Conservation (phyloP, 1,140 invertebrate species). For the Aphidius ervi region DNA sequence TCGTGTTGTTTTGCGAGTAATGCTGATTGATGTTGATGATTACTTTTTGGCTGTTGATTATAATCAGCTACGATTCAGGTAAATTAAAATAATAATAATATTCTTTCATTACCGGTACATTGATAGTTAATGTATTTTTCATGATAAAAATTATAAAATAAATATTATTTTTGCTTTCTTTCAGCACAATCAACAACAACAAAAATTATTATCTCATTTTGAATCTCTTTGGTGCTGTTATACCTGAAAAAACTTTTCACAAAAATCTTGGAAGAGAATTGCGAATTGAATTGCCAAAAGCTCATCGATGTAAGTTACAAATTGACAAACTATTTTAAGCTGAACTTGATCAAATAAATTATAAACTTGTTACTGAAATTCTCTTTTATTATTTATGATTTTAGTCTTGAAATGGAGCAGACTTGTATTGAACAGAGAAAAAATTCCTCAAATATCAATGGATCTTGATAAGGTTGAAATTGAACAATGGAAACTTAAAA, state of each 20-base stretch:
- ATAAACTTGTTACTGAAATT: slow-evolving; percentile 2
- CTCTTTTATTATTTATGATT: neutral
- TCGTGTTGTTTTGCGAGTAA: slow-evolving; percentile 36
- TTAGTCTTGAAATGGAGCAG: slow-evolving; percentile 42
- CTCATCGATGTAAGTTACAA: slow-evolving; percentile 37
- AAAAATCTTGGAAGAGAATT: slow-evolving; percentile 41
- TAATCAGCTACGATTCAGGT: slow-evolving; percentile 43
- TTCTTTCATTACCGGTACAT: slow-evolving; percentile 5
- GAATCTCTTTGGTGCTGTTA: slow-evolving; percentile 42
- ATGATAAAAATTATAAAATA: neutral
- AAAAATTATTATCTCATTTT: slow-evolving; percentile 36
- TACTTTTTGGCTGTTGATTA: slow-evolving; percentile 36
- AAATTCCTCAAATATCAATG: slow-evolving; percentile 28
- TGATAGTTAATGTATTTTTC: slow-evolving; percentile 12
- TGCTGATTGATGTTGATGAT: slow-evolving; percentile 37
- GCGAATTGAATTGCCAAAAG: slow-evolving; percentile 40
- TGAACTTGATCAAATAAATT: slow-evolving; percentile 15
- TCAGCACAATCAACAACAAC: slow-evolving; percentile 32
- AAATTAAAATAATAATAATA: slow-evolving; percentile 14
- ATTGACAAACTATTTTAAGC: slow-evolving; percentile 8
- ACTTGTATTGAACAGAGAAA: slow-evolving; percentile 31
- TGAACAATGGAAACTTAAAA: slow-evolving; percentile 18
- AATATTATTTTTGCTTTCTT: slow-evolving; percentile 26
- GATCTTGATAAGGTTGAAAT: slow-evolving; percentile 35
- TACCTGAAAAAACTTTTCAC: slow-evolving; percentile 38